Percentiles rank a stretch among this genome's conserved stretches.
Evolutionary conservation across 2,888 invertebrate species (phyloP).

Genomic region (Cordylochernes scorpioides): DNA sequence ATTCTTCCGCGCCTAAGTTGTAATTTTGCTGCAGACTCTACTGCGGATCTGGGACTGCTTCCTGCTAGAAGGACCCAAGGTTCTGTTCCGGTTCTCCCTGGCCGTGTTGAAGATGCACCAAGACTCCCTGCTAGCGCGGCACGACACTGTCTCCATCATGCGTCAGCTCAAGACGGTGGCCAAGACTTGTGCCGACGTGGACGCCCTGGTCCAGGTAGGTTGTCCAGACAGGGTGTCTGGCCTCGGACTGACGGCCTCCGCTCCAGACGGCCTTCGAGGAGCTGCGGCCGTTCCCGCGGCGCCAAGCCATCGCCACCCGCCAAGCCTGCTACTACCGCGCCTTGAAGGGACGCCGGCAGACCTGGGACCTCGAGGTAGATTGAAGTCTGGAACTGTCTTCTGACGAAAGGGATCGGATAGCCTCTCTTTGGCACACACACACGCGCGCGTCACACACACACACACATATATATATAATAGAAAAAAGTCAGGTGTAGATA

Average conservation of each 20-base stretch:
- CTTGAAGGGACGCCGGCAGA: slow-evolving; percentile 24
- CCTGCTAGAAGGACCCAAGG: slow-evolving; percentile 28
- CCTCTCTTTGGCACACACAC: too few species aligned
- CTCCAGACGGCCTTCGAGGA: slow-evolving; percentile 27
- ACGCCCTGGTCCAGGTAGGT: slow-evolving; percentile 19
- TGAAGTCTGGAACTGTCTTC: too few species aligned
- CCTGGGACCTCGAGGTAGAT: too few species aligned
- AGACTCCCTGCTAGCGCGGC: slow-evolving; percentile 23
- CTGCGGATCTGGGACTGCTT: slow-evolving; percentile 30
- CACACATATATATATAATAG: too few species aligned
- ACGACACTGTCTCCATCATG: slow-evolving; percentile 26
- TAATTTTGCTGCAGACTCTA: slow-evolving; percentile 24
- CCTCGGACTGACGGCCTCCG: too few species aligned
- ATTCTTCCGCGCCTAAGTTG: too few species aligned
- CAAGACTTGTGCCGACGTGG: slow-evolving; percentile 25
- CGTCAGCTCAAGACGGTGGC: slow-evolving; percentile 26
- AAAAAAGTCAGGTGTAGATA: too few species aligned
- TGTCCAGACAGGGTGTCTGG: too few species aligned
- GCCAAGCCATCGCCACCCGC: slow-evolving; percentile 23
- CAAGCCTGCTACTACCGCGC: slow-evolving; percentile 24
- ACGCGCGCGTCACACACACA: too few species aligned
- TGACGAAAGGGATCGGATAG: too few species aligned
- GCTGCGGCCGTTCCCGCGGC: slow-evolving; percentile 24
- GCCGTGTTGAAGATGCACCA: slow-evolving; percentile 28
- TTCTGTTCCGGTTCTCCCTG: slow-evolving; percentile 29